Conservation (phyloP, 2,797 vertebrate genomes). For the Anabacerthia variegaticeps region DNA sequence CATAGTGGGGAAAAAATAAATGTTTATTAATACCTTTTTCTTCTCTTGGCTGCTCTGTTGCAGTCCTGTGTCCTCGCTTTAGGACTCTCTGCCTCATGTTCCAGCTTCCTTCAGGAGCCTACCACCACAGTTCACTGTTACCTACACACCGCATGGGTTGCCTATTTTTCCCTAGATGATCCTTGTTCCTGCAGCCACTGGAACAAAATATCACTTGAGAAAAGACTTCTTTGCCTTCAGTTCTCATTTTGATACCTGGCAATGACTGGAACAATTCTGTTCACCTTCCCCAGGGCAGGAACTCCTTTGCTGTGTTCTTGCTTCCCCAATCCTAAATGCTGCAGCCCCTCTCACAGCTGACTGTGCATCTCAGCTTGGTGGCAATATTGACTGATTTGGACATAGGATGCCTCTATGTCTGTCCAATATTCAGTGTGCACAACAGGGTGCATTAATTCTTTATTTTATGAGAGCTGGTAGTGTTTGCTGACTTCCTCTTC, state of each 20-base stretch:
- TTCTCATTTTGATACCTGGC: neutral
- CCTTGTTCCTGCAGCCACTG: neutral
- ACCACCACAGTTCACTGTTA: neutral
- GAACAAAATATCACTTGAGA: rapidly evolving
- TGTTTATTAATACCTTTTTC: neutral
- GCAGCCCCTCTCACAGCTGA: neutral
- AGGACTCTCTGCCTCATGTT: neutral
- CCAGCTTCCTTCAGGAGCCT: neutral
- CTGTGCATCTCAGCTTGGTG: neutral
- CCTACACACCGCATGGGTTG: neutral
- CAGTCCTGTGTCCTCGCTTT: neutral
- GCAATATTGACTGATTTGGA: neutral
- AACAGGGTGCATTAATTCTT: neutral
- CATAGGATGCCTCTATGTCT: neutral
- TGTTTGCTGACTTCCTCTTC: constrained; percentile 14
- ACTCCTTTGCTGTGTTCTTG: neutral
- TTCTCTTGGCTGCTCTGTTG: neutral
- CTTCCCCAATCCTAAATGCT: rapidly evolving
- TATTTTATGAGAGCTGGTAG: neutral
- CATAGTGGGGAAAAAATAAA: neutral
- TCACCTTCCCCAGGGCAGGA: neutral
- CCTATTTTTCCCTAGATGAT: neutral
- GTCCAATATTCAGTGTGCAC: neutral
- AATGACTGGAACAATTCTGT: neutral
- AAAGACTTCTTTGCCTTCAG: neutral